Evolutionary conservation across 2,113 vertebrate genomes (phyloP).

Genomic region (Sebastes schlegelii): DNA sequence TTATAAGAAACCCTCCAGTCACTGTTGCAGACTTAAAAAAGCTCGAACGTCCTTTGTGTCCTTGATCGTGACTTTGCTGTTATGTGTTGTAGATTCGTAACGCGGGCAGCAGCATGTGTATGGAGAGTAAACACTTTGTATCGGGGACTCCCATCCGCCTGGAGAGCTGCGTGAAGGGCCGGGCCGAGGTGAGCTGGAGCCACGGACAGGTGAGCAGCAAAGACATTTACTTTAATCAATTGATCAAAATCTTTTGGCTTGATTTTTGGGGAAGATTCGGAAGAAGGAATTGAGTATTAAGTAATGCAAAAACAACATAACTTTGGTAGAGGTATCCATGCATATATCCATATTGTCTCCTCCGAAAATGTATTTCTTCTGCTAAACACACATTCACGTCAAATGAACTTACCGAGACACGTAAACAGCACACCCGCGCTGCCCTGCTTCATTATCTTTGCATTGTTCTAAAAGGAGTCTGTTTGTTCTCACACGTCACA

Average conservation of each 20-base stretch:
- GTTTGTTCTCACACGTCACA: slow-evolving; percentile 38
- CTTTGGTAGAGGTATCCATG: no score
- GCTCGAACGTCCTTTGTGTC: neutral
- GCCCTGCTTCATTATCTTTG: slow-evolving; percentile 27
- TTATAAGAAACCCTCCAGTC: neutral
- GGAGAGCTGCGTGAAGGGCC: slow-evolving; percentile 90
- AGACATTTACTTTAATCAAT: neutral
- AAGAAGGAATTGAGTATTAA: neutral
- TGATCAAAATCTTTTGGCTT: neutral
- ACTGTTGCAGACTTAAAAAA: neutral
- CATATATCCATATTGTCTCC: neutral
- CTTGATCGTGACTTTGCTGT: neutral
- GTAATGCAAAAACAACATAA: no score
- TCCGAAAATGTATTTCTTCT: slow-evolving; percentile 1
- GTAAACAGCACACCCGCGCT: neutral
- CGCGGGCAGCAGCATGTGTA: slow-evolving; percentile 87
- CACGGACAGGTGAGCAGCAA: slow-evolving; percentile 89
- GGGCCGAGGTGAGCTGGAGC: slow-evolving; percentile 90
- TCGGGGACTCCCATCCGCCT: slow-evolving; percentile 91
- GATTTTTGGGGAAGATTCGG: neutral
- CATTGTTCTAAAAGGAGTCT: slow-evolving; percentile 21
- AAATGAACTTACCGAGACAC: neutral
- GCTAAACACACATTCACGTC: slow-evolving; percentile 23
- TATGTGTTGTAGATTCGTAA: slow-evolving; percentile 87
- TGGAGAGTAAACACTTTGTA: slow-evolving; percentile 91